These are phyloP conservation scores for Nesospiza acunhae DNA, from an alignment of 2,113 vertebrate genomes.

Conservation along the genomic window DNA sequence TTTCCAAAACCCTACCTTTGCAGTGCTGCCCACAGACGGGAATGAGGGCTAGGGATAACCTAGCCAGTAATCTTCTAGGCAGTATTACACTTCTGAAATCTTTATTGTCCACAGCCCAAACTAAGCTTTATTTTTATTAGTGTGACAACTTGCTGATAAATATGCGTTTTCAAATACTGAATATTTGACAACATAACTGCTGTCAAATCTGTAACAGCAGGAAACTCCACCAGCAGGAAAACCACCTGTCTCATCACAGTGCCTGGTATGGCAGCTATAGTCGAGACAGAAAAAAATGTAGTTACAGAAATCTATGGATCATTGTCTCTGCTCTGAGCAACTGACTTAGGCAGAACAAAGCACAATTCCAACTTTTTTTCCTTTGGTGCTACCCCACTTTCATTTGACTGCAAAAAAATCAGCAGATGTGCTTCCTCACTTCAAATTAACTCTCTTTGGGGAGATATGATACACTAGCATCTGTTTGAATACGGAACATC, in stretches of 20 bases:
- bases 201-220: neutral
- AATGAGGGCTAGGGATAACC: neutral
- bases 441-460: neutral
- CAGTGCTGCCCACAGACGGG: neutral
- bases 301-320: neutral
- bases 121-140: neutral
- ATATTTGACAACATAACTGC: neutral
- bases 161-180: neutral
- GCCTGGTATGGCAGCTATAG: neutral
- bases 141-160: neutral
- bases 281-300: neutral
- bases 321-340: neutral
- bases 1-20: neutral
- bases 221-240: neutral
- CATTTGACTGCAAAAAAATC: neutral
- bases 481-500: neutral
- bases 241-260: neutral
- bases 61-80: neutral
- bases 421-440: neutral
- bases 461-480: neutral
- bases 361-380: neutral
- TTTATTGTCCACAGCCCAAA: neutral
- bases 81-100: neutral
- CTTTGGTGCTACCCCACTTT: neutral
- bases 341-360: neutral